A percentile compares a stretch with the other conserved stretches of the same genome.
phyloP scores from a whole-genome alignment of 2,797 vertebrate genomes.

The Acomys russatus region DNA sequence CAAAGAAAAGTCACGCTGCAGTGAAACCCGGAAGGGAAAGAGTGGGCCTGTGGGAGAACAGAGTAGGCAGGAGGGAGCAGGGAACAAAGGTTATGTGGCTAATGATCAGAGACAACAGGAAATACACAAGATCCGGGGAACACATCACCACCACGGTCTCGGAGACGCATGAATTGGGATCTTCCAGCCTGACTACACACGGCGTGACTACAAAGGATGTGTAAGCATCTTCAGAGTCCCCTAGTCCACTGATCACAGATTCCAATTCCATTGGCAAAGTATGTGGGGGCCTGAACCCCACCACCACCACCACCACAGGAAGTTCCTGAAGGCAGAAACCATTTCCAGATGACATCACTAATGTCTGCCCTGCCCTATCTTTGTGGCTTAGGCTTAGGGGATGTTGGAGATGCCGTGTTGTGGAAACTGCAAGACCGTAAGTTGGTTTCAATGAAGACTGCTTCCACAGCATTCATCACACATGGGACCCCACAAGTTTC shows the following conservation, averaged over 20 bases:
- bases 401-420: accelerated
- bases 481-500: neutral
- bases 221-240: accelerated
- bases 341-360: neutral
- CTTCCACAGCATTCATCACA: neutral
- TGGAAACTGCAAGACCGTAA: neutral
- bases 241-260: neutral
- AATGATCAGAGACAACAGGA: neutral
- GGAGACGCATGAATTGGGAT: neutral
- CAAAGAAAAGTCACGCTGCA: neutral
- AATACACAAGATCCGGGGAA: neutral
- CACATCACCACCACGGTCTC: neutral
- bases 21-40: neutral
- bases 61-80: neutral
- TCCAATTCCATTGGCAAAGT: neutral
- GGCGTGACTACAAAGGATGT: neutral
- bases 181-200: neutral
- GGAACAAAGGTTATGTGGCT: neutral
- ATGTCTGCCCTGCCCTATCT: neutral
- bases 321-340: neutral
- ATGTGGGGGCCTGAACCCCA: too few species aligned
- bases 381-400: neutral
- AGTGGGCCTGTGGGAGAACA: neutral
- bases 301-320: neutral
- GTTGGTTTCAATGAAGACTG: neutral